Evolutionary conservation across 2,888 invertebrate genomes (phyloP), one percentile per base, ranked within the genome.

Genomic region (Cheilosia variabilis): DNA sequence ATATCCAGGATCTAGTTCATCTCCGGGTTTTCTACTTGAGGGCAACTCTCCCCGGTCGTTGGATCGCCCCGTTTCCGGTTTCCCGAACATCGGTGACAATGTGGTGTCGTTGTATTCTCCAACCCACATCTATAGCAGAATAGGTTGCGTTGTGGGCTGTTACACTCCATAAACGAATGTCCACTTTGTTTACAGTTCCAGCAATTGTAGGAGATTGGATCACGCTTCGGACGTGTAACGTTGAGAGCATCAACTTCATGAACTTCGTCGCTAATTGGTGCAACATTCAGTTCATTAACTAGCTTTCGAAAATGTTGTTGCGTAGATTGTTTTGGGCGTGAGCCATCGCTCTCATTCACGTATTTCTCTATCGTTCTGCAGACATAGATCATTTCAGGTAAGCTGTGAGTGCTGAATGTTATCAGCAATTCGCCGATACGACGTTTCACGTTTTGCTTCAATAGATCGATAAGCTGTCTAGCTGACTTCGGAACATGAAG

Each of bases 321-420:
- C 31, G 7, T 1, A 9, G 2, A 9, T 7, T 7, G 19, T 10
- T 52, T 52, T 3, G 10, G 9, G 1, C 50, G 19, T 9, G 10
- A 17, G 4, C 37, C 19, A 31, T n/a, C 17, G 6, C 17, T n/a
- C n/a, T n/a, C n/a, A n/a, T n/a, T n/a, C n/a, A n/a, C n/a, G n/a
- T n/a, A n/a, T n/a, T n/a, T n/a, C n/a, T n/a, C n/a, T n/a, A n/a
- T n/a, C n/a, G n/a, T n/a, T n/a, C n/a, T n/a, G n/a, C n/a, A n/a
- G n/a, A 27, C 15, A 7, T 43, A 43, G 4, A 60, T 43, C 60
- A 60, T 60, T 22, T 60, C 60, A 4, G 60, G 41, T 1, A 60
- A 3, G 7, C 60, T 60, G 7, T 22, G 6, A 3, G 43, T 43
- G 4, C 22, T 4, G 24, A 41, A 60, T 4, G 58, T 43, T 3